These are phyloP conservation scores for Hemitrygon akajei DNA, from an alignment of 2,797 vertebrate genomes.

Conservation along the genomic window DNA sequence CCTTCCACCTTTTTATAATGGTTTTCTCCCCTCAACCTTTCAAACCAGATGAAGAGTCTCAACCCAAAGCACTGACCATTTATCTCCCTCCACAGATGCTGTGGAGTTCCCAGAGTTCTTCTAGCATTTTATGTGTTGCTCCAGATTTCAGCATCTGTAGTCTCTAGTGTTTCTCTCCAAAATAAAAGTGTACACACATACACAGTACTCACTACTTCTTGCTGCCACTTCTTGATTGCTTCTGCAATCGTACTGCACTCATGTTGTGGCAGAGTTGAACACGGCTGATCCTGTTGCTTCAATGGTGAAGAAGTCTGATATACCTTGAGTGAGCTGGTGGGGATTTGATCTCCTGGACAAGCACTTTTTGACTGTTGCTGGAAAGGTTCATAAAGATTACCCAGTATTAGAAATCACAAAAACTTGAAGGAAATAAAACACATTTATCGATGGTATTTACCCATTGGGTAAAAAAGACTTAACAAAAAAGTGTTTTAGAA, in stretches of 20 bases:
- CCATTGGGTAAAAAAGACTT: not conserved
- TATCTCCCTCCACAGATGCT: no score
- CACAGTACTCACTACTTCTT: slow-evolving; percentile 64
- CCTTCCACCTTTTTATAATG: no score
- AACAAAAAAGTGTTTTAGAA: not conserved
- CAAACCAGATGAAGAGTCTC: no score
- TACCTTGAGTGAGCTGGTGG: slow-evolving; percentile 40
- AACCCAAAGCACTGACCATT: no score
- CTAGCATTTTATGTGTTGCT: no score
- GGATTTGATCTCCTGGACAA: slow-evolving; percentile 46
- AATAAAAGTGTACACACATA: no score
- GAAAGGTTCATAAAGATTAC: slow-evolving; percentile 44
- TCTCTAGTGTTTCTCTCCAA: no score
- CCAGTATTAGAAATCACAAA: not conserved
- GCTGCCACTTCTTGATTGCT: slow-evolving; percentile 60
- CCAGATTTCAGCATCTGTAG: no score
- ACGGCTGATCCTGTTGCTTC: slow-evolving; percentile 38
- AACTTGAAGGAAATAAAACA: not conserved
- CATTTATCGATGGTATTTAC: not conserved
- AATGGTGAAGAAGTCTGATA: slow-evolving; percentile 40
- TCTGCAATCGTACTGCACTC: slow-evolving; percentile 38
- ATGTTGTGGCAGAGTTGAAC: slow-evolving; percentile 20
- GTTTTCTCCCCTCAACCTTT: no score
- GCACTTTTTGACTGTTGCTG: slow-evolving; percentile 56
- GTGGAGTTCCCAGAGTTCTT: no score